These are phyloP conservation scores for Ypsolopha sequella DNA, from an alignment of 2,888 invertebrate genomes.

Conservation along the genomic window DNA sequence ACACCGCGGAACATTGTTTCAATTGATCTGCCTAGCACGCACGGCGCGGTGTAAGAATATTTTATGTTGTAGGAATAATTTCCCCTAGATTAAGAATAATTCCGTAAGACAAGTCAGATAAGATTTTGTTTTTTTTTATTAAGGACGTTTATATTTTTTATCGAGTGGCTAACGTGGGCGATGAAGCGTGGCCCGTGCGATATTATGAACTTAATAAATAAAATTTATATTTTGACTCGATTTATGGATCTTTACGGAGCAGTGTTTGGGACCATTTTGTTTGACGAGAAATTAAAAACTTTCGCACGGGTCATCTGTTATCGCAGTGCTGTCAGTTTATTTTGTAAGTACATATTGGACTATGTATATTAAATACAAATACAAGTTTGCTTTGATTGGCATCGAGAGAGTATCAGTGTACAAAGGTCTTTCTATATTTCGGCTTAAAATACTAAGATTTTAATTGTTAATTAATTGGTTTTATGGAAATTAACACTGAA, in stretches of 20 bases:
- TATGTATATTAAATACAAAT: too few species aligned
- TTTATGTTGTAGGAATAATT: slow-evolving; percentile 61
- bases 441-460: slow-evolving; percentile 8
- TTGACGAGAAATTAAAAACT: neutral
- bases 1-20: neutral
- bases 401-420: slow-evolving; percentile 13
- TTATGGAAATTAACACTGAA: slow-evolving; percentile 11
- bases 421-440: slow-evolving; percentile 14
- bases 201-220: neutral
- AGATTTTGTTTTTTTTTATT: slow-evolving; percentile 19
- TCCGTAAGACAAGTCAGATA: slow-evolving; percentile 40
- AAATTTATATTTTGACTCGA: neutral
- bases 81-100: slow-evolving; percentile 53
- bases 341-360: neutral
- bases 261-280: slow-evolving; percentile 16
- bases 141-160: slow-evolving; percentile 31
- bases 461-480: slow-evolving; percentile 10
- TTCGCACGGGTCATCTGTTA: neutral
- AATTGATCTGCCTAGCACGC: slow-evolving; percentile 9
- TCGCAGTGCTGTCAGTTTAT: neutral
- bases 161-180: neutral
- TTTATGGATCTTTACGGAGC: neutral
- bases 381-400: neutral
- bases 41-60: slow-evolving; percentile 26
- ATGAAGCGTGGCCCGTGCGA: neutral